phyloP scores from a whole-genome alignment of 2,797 vertebrate species.

The Cossypha polioptera region DNA sequence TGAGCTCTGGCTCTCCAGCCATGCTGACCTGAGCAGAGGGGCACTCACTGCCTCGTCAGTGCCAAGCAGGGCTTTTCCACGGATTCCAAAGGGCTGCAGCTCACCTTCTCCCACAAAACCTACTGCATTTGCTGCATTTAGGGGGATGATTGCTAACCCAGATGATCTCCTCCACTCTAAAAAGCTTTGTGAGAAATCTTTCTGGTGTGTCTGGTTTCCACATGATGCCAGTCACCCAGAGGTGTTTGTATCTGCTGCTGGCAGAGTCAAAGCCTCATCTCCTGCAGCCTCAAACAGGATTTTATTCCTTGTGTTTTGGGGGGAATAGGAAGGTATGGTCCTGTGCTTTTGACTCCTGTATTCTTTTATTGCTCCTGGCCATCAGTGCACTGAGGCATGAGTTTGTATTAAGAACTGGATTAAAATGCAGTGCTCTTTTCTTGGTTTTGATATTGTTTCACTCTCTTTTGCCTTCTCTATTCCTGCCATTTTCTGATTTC shows the following conservation, averaged over 20 bases:
- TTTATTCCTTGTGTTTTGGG: background rate
- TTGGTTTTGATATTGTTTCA: background rate
- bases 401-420: slow-evolving; percentile 7
- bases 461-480: background rate
- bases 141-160: background rate
- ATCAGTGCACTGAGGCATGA: background rate
- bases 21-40: background rate
- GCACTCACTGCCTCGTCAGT: accelerated
- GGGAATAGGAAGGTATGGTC: background rate
- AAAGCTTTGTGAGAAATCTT: background rate
- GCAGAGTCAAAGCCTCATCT: background rate
- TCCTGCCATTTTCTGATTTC: background rate
- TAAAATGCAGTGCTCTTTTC: background rate
- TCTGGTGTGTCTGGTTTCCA: background rate
- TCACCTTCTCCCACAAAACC: background rate
- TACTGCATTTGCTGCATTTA: background rate
- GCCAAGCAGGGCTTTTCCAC: background rate
- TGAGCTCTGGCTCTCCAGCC: background rate
- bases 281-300: background rate
- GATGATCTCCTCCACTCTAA: background rate
- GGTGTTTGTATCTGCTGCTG: background rate
- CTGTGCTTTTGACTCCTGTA: background rate
- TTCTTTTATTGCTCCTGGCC: background rate
- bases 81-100: background rate
- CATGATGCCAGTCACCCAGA: background rate